A percentile compares a stretch with the other conserved stretches of the same genome.
phyloP scores from a whole-genome alignment of 2,797 vertebrate genomes.

The Borostomias antarcticus region DNA sequence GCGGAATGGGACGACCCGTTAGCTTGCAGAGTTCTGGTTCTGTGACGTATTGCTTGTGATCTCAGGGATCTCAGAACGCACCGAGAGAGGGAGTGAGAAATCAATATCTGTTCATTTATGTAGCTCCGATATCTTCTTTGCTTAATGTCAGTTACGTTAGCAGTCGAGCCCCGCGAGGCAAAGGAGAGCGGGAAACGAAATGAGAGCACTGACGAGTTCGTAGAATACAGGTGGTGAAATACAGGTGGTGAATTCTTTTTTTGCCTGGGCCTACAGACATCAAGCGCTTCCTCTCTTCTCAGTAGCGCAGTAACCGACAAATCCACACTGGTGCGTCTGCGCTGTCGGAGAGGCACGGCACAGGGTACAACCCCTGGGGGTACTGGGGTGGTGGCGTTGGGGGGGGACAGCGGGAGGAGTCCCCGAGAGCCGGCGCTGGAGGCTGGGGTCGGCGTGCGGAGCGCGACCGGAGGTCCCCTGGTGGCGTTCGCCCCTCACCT shows the following conservation, averaged over 20 bases:
- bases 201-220: not conserved
- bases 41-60: not conserved
- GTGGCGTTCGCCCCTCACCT: conserved; percentile 64
- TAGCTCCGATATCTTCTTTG: conserved; percentile 25
- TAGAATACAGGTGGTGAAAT: conserved; percentile 4
- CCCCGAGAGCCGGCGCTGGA: conserved; percentile 17
- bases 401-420: conserved; percentile 12
- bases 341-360: conserved; percentile 27
- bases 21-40: not conserved
- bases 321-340: conserved; percentile 38
- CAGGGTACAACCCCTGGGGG: conserved; percentile 20
- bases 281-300: conserved; percentile 23
- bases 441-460: conserved; percentile 45
- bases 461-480: conserved; percentile 50
- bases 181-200: conserved; percentile 1
- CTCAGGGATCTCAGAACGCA: conserved; percentile 9
- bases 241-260: too few species aligned
- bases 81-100: not conserved
- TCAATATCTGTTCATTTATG: not conserved
- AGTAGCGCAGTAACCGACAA: not conserved
- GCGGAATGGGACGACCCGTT: not conserved
- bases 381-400: conserved; percentile 32
- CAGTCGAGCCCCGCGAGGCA: conserved; percentile 16
- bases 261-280: conserved; percentile 38
- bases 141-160: not conserved